Evolutionary conservation across 2,113 vertebrate genomes (phyloP).

Genomic region (Salvelinus alpinus): DNA sequence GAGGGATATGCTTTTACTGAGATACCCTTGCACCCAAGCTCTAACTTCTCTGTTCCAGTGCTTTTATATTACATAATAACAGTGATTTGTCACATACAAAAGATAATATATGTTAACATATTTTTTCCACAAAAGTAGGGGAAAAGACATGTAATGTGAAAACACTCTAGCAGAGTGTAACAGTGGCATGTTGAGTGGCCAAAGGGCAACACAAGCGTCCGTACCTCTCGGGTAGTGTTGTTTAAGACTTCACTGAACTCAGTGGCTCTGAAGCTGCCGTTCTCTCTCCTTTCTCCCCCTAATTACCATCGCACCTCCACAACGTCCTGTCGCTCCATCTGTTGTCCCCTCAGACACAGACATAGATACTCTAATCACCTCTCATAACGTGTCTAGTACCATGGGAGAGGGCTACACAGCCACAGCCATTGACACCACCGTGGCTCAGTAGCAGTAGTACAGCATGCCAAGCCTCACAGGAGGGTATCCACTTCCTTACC

Average conservation of each 20-base stretch:
- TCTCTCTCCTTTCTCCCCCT: constrained; percentile 71
- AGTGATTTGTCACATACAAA: not conserved
- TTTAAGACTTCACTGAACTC: constrained; percentile 70
- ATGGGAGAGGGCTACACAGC: constrained; percentile 62
- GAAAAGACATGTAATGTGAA: constrained; percentile 27
- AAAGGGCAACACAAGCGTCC: constrained; percentile 62
- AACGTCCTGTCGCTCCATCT: constrained; percentile 80
- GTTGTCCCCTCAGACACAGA: constrained; percentile 70
- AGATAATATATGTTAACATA: not conserved
- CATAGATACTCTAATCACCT: constrained; percentile 76
- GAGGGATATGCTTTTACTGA: not conserved
- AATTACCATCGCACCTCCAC: constrained; percentile 77
- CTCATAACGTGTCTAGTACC: constrained; percentile 63
- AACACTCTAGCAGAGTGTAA: constrained; percentile 66
- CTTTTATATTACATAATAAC: not conserved
- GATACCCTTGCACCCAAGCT: not conserved
- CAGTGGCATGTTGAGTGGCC: constrained; percentile 65
- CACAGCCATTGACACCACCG: constrained; percentile 55
- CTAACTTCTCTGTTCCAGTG: not conserved
- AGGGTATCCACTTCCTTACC: constrained; percentile 38
- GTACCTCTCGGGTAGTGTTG: constrained; percentile 60
- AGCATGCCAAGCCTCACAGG: constrained; percentile 68
- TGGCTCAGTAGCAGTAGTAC: constrained; percentile 60
- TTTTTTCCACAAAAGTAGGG: not conserved
- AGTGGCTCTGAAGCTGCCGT: constrained; percentile 64